Evolutionary conservation across 2,113 vertebrate species (phyloP).

Genomic region (Mungos mungo): DNA sequence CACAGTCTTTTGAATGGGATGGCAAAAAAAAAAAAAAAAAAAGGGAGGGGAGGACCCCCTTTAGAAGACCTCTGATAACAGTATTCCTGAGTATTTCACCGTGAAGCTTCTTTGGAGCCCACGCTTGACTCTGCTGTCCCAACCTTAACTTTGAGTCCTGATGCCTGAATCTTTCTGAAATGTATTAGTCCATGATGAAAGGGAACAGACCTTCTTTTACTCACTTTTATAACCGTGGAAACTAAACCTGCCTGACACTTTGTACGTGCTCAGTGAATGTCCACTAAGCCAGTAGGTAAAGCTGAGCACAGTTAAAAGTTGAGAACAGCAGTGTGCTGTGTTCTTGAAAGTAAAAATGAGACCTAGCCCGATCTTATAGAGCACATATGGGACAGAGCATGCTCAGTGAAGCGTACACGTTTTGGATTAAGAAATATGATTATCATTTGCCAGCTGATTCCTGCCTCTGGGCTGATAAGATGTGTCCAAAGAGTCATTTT

Average conservation of each 20-base stretch:
- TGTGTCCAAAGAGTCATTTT: constrained; percentile 47
- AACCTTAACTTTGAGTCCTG: background rate
- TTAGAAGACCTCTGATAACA: background rate
- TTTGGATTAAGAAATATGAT: constrained; percentile 61
- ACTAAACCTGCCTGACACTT: background rate
- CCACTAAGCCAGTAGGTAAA: background rate
- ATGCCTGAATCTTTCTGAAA: background rate
- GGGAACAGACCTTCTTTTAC: background rate
- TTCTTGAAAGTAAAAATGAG: background rate
- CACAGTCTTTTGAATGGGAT: background rate
- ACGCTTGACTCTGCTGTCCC: background rate
- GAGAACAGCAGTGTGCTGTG: background rate
- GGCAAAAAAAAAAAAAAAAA: background rate
- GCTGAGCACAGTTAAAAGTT: background rate
- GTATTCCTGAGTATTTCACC: background rate
- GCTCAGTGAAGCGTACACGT: background rate
- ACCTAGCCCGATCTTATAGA: background rate
- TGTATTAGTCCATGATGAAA: background rate
- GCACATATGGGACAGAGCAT: background rate
- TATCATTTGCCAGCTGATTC: constrained; percentile 37
- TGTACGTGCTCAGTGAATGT: background rate
- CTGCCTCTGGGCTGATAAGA: constrained; percentile 53
- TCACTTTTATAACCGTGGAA: background rate
- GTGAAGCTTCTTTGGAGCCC: background rate
- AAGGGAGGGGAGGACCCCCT: background rate